A percentile compares a stretch with the other conserved stretches of the same genome.
These are phyloP conservation scores for Drosophila rufa DNA, from an alignment of 1,140 invertebrate genomes.

Conservation along the genomic window DNA sequence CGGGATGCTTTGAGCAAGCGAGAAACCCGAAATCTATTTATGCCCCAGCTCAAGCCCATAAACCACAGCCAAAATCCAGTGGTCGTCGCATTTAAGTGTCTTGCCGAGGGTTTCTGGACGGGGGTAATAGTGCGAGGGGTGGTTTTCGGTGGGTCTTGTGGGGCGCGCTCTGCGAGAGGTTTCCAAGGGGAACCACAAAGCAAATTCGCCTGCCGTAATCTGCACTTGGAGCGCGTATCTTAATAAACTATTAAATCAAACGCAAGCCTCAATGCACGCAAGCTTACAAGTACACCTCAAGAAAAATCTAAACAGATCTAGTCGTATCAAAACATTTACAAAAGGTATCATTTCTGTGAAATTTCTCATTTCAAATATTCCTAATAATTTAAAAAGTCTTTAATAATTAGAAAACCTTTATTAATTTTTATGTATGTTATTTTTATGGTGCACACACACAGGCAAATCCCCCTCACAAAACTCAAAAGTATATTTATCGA, in stretches of 20 bases:
- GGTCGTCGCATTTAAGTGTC: constrained; percentile 79
- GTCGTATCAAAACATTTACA: no score
- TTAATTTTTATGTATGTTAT: no score
- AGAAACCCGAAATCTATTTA: constrained; percentile 72
- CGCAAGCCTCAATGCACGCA: constrained; percentile 77
- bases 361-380: no score
- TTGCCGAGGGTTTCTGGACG: constrained; percentile 21
- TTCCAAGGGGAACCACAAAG: constrained; percentile 41
- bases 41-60: constrained; percentile 74
- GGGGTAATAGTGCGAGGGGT: constrained; percentile 16
- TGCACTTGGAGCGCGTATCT: constrained; percentile 80
- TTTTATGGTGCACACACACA: not conserved
- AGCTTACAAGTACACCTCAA: constrained; percentile 31
- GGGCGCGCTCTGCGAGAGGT: not conserved
- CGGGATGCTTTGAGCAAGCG: constrained; percentile 4
- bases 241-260: constrained; percentile 84
- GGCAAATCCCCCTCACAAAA: not conserved
- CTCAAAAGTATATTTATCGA: constrained; percentile 11
- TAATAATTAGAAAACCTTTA: not conserved
- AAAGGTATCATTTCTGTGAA: no score
- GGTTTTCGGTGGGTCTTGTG: not conserved
- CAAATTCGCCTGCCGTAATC: constrained; percentile 76
- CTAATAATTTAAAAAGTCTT: no score
- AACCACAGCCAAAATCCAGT: constrained; percentile 82
- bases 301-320: not conserved